These are phyloP conservation scores for Aphis gossypii DNA, from an alignment of 1,140 invertebrate genomes.

Conservation along the genomic window DNA sequence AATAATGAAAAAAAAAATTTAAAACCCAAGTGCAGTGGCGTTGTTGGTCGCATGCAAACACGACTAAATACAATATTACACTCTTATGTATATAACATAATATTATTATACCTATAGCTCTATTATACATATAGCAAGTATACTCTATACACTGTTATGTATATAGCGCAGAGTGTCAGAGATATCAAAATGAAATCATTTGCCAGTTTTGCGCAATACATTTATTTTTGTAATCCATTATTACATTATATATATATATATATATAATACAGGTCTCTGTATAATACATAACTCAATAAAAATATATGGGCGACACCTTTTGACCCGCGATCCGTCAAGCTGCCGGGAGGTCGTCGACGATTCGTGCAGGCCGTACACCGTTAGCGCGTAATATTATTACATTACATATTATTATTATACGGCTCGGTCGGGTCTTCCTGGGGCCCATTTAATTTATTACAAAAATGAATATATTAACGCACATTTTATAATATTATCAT, in stretches of 20 bases:
- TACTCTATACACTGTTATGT: neutral
- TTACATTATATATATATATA: neutral
- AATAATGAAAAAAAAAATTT: neutral
- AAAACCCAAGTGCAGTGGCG: neutral
- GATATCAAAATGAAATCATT: neutral
- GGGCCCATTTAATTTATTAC: neutral
- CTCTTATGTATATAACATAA: neutral
- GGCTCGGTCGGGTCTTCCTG: neutral
- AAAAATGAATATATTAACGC: neutral
- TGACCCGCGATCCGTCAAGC: neutral
- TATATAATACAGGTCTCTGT: neutral
- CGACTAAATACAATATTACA: neutral
- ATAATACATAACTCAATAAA: neutral
- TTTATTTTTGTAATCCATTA: neutral
- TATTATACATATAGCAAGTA: neutral
- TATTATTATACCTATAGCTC: neutral
- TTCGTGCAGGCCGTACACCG: neutral
- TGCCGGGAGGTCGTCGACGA: neutral
- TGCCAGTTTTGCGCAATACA: conserved; percentile 6
- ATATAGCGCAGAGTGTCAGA: neutral
- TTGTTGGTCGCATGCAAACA: neutral
- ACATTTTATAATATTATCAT: neutral
- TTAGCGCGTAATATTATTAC: neutral
- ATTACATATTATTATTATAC: neutral
- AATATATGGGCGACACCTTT: neutral